These are phyloP conservation scores for Latrodectus geometricus DNA, from an alignment of 1,140 invertebrate genomes.

Conservation along the genomic window DNA sequence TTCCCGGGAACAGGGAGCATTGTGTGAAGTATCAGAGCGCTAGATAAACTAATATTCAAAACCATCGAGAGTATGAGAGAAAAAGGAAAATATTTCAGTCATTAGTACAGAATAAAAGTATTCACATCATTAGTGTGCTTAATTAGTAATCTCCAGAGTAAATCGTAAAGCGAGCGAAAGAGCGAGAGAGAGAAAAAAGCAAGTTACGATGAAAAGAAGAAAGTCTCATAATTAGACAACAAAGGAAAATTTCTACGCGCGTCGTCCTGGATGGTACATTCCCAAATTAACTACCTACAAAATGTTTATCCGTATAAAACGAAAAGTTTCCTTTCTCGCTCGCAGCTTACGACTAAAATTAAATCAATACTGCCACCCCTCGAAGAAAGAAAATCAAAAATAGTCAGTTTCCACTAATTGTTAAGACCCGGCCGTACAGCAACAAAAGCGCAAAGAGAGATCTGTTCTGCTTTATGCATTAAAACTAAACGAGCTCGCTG, in stretches of 20 bases:
- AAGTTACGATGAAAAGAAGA: background rate
- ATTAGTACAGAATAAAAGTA: background rate
- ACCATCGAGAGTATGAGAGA: too few species aligned
- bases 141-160: background rate
- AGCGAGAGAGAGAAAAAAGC: background rate
- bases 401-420: conserved; percentile 17
- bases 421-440: conserved; percentile 9
- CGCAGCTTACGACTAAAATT: conserved; percentile 2
- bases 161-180: background rate
- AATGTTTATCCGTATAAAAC: background rate
- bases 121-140: background rate
- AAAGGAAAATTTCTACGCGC: background rate
- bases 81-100: background rate
- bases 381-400: conserved; percentile 29
- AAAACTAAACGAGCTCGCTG: conserved; percentile 5
- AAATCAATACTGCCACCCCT: conserved; percentile 6
- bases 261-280: background rate
- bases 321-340: background rate
- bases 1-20: too few species aligned
- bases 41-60: too few species aligned
- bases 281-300: background rate
- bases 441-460: background rate
- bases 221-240: background rate
- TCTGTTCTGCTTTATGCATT: conserved; percentile 3
- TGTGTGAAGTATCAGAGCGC: too few species aligned